These are phyloP conservation scores for Monoplex corrugatus DNA, from an alignment of 2,888 invertebrate genomes.

Conservation along the genomic window DNA sequence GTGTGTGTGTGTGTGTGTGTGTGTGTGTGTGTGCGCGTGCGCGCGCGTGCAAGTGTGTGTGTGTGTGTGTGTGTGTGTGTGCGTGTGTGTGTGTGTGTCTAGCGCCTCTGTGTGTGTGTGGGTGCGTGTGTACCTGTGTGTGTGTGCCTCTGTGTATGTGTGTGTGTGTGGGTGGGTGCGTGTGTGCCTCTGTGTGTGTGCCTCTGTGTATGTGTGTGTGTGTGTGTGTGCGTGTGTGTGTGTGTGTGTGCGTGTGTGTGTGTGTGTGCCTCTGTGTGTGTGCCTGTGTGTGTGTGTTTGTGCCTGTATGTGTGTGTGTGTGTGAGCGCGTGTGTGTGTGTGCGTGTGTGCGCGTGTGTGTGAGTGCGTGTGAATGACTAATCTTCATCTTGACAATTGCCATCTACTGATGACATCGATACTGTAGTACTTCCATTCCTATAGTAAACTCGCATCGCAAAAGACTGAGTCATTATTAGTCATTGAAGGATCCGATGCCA, in stretches of 20 bases:
- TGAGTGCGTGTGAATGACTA: too few relatives aligned
- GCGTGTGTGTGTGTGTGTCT: neutral
- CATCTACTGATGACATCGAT: too few relatives aligned
- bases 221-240: neutral
- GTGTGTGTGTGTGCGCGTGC: neutral
- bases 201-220: neutral
- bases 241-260: constrained; percentile 6
- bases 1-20: neutral
- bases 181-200: neutral
- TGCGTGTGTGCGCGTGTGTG: neutral
- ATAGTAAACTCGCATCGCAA: too few relatives aligned
- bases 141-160: neutral
- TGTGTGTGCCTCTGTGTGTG: neutral
- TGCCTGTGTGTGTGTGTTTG: constrained; percentile 1
- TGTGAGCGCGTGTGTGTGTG: neutral
- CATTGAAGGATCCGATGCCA: too few relatives aligned
- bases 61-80: neutral
- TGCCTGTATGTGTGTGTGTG: neutral
- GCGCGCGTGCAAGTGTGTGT: constrained; percentile 10
- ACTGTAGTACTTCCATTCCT: too few relatives aligned
- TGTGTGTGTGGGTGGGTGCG: neutral
- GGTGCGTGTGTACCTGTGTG: neutral
- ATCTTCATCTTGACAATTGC: too few relatives aligned
- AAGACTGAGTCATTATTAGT: too few relatives aligned
- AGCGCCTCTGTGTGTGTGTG: neutral